These are phyloP conservation scores for Calycopis cecrops DNA, from an alignment of 1,140 invertebrate genomes.

Conservation along the genomic window DNA sequence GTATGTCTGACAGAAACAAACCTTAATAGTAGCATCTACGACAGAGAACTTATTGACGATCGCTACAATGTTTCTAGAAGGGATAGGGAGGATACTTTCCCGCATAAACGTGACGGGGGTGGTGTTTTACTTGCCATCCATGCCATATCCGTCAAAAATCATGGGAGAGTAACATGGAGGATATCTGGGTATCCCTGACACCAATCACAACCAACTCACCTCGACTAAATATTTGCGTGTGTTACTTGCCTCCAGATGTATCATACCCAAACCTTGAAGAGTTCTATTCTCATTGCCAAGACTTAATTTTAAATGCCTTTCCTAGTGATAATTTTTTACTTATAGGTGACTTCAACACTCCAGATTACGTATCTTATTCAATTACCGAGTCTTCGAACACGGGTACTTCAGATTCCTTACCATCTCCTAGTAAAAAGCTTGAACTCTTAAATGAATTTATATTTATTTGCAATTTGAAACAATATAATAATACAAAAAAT, in stretches of 20 bases:
- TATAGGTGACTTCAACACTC: conserved; percentile 10
- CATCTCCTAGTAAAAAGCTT: neutral
- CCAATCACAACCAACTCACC: too few relatives aligned
- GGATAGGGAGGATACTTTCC: too few relatives aligned
- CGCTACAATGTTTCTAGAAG: too few relatives aligned
- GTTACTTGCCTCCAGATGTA: too few relatives aligned
- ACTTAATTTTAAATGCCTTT: neutral
- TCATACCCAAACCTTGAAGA: too few relatives aligned
- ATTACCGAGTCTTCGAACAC: neutral
- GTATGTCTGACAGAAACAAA: too few relatives aligned
- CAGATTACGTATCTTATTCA: neutral
- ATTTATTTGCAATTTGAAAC: neutral
- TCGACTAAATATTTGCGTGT: too few relatives aligned
- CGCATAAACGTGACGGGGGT: too few relatives aligned
- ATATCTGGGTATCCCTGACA: conserved; percentile 11
- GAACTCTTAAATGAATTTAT: neutral
- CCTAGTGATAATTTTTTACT: neutral
- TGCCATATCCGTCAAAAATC: too few relatives aligned
- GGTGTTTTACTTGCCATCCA: too few relatives aligned
- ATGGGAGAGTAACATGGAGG: conserved; percentile 13
- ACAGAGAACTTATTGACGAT: too few relatives aligned
- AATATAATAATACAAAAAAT: neutral
- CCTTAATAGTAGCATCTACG: too few relatives aligned
- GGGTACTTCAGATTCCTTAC: neutral
- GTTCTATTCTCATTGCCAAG: conserved; percentile 3